A percentile compares a stretch with the other conserved stretches of the same genome.
phyloP scores from a whole-genome alignment of 2,888 invertebrate genomes.

The Philopedon plagiatum region DNA sequence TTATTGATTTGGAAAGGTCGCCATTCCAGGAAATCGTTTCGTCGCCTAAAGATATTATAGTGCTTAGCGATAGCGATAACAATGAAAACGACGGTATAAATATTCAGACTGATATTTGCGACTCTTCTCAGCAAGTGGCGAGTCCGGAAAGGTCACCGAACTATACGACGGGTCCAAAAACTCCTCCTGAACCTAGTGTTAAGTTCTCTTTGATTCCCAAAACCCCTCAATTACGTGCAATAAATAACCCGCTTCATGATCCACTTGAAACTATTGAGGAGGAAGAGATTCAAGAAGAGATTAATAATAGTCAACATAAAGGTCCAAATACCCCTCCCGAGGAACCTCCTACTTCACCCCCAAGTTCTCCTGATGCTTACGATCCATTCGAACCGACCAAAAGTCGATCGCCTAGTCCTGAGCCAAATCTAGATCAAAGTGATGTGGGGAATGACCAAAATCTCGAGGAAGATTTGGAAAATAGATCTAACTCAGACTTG shows the following conservation, averaged over 20 bases:
- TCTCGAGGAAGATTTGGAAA: conserved; percentile 33
- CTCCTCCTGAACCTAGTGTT: conserved; percentile 81
- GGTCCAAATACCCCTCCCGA: conserved; percentile 84
- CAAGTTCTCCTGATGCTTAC: conserved; percentile 86
- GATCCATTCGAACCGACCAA: conserved; percentile 94
- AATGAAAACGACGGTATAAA: conserved; percentile 68
- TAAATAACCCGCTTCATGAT: conserved; percentile 76
- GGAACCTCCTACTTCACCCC: conserved; percentile 77
- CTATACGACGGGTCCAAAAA: conserved; percentile 77
- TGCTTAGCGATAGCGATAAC: conserved; percentile 86
- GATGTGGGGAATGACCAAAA: conserved; percentile 49
- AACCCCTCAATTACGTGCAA: conserved; percentile 70
- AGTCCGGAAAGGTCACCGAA: conserved; percentile 63
- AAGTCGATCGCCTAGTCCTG: conserved; percentile 79
- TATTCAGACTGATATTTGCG: conserved; percentile 54
- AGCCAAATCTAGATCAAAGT: conserved; percentile 60
- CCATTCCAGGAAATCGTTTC: conserved; percentile 88
- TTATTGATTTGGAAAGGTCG: conserved; percentile 88
- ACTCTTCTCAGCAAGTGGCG: conserved; percentile 62
- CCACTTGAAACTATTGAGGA: conserved; percentile 69
- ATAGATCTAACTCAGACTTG: conserved; percentile 50
- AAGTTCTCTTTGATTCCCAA: conserved; percentile 76
- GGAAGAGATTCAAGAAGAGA: conserved; percentile 58
- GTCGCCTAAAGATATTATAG: conserved; percentile 85
- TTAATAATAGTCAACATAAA: conserved; percentile 68